Evolutionary conservation across 2,888 invertebrate genomes (phyloP), one percentile per base, ranked within the genome.

Genomic region (Plemyria rubiginata): DNA sequence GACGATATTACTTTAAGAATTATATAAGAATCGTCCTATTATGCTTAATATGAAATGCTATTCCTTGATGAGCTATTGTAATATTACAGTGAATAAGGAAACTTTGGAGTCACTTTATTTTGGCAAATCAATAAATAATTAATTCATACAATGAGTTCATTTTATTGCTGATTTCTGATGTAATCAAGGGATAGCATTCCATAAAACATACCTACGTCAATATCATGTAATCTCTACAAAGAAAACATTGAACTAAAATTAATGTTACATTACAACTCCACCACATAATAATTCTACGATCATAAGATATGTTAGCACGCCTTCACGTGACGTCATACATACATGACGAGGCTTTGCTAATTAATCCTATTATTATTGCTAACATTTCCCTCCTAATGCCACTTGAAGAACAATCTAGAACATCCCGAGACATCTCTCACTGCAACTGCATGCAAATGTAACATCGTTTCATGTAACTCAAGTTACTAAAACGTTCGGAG

Each of bases 1-100:
- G 92, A 92, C 92, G 92, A 92, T 90, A 85, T 91, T 86, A 89
- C 89, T 90, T 88, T 92, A 92, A 92, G 92, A 92, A 92, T 92
- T 92, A 92, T 92, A 92, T 92, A 88, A 91, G 85, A 87, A 92
- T 92, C 92, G 92, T 90, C 92, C 92, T 80, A 82, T 74, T 70
- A 71, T 78, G 86, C 78, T 87, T 78, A 75, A 63, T 64, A 67
- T 86, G 86, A 77, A 90, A 90, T 90, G 90, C 88, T 85, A 56
- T 71, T 74, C 71, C 50, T 43, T 12, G 28, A 15, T 36, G 60
- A 70, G 54, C 62, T 62, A 55, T 61, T 55, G 66, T 65, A 61
- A 62, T 71, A 68, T 3, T 2, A 11, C 67, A 65, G 70, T 70
- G 49, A 66, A 70, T 15, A 13, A n/a, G 41, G 11, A n/a, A 45